These are phyloP conservation scores for Cantharis flavilabris DNA, from an alignment of 2,888 invertebrate genomes.

Conservation along the genomic window DNA sequence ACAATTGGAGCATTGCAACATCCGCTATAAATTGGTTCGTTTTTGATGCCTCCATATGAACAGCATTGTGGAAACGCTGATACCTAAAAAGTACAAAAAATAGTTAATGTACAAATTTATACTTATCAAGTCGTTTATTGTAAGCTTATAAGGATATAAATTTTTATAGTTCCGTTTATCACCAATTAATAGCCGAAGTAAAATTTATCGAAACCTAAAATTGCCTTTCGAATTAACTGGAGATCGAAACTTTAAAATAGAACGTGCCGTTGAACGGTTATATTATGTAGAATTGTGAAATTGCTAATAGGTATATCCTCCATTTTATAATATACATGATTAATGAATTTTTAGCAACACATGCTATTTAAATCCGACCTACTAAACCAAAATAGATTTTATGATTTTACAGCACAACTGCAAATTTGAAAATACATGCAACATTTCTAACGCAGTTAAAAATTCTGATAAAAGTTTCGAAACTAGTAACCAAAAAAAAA, in stretches of 20 bases:
- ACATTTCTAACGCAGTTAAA: background rate
- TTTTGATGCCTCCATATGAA: background rate
- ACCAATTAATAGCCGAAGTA: background rate
- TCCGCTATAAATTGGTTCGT: background rate
- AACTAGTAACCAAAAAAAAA: too few relatives aligned
- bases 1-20: background rate
- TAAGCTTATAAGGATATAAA: background rate
- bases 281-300: background rate
- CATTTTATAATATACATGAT: background rate
- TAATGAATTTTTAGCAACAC: background rate
- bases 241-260: background rate
- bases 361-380: background rate
- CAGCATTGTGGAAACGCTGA: background rate
- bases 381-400: background rate
- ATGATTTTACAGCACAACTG: background rate
- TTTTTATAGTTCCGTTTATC: background rate
- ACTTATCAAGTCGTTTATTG: background rate
- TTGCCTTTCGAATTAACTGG: background rate
- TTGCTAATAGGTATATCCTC: background rate
- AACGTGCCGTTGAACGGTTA: background rate
- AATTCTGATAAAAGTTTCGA: background rate
- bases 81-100: background rate
- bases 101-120: background rate
- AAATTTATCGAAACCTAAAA: background rate
- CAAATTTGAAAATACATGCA: background rate